Conservation (phyloP, 2,797 vertebrate species). For the Ambastaia sidthimunki region DNA sequence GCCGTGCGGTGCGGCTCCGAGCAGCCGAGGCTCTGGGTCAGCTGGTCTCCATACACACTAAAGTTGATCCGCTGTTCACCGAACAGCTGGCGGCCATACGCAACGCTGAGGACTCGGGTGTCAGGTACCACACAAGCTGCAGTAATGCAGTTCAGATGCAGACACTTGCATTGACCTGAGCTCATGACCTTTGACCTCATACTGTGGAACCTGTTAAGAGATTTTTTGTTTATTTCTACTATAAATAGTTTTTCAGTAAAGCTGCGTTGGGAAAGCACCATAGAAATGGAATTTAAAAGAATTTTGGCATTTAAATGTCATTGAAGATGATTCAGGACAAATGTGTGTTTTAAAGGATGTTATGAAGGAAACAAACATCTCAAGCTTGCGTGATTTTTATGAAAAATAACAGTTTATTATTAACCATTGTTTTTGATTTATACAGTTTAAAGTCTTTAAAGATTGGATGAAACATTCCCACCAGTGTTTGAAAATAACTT, state of each 20-base stretch:
- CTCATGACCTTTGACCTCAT: too few relatives aligned
- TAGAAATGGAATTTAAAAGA: not conserved
- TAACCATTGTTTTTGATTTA: not conserved
- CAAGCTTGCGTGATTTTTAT: too few relatives aligned
- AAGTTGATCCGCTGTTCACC: constrained; percentile 95
- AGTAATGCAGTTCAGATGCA: too few relatives aligned
- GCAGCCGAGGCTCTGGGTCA: constrained; percentile 94
- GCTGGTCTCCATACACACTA: constrained; percentile 93
- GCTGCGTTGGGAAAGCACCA: not conserved
- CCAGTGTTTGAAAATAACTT: too few relatives aligned
- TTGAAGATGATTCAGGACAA: not conserved
- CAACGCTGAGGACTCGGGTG: constrained; percentile 89
- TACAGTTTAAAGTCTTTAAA: not conserved
- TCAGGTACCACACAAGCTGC: constrained; percentile 78
- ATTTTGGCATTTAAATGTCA: not conserved
- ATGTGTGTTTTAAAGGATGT: too few relatives aligned
- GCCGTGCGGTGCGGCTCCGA: constrained; percentile 90
- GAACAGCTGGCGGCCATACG: constrained; percentile 93
- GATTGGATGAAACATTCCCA: too few relatives aligned
- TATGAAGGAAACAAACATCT: too few relatives aligned
- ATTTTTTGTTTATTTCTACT: too few relatives aligned
- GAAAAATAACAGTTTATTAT: too few relatives aligned
- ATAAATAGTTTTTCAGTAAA: not conserved
- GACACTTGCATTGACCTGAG: too few relatives aligned
- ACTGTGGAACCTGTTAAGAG: too few relatives aligned